phyloP scores from a whole-genome alignment of 30 jellyfish, hydroid and myxozoan species.

The Aurelia sp. region DNA sequence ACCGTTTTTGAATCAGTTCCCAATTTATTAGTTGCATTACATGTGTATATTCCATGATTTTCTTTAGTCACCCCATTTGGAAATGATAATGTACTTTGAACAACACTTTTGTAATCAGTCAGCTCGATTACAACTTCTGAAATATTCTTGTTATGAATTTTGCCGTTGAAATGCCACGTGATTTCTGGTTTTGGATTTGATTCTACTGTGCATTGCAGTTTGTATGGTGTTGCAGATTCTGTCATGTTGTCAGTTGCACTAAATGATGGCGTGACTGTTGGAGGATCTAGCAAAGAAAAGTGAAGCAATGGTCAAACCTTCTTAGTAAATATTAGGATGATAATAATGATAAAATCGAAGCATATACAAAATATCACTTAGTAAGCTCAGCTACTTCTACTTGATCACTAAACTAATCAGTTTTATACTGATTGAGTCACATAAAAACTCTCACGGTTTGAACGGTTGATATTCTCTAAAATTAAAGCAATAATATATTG shows the following conservation, averaged over 20 bases:
- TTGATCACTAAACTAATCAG: too few species aligned
- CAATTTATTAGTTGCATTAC: slow-evolving; percentile 60
- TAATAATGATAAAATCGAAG: too few species aligned
- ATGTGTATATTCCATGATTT: slow-evolving; percentile 62
- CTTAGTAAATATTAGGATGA: too few species aligned
- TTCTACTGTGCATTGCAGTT: slow-evolving; percentile 28
- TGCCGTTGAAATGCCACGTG: slow-evolving; percentile 38
- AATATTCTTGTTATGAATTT: neutral
- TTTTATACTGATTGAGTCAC: too few species aligned
- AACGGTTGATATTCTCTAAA: too few species aligned
- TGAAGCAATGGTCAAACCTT: too few species aligned
- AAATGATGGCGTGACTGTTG: slow-evolving; percentile 49
- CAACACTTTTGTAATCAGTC: slow-evolving; percentile 13
- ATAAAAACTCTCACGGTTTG: too few species aligned
- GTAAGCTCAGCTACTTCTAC: too few species aligned
- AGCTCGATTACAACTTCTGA: slow-evolving; percentile 15
- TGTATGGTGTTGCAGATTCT: slow-evolving; percentile 25
- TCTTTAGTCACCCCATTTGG: slow-evolving; percentile 40
- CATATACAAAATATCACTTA: too few species aligned
- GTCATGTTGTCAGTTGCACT: slow-evolving; percentile 36
- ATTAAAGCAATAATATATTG: too few species aligned
- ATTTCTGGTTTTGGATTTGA: slow-evolving; percentile 50
- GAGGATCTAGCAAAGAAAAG: slow-evolving; percentile 39
- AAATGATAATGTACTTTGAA: slow-evolving; percentile 54
- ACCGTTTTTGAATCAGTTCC: slow-evolving; percentile 47